These are phyloP conservation scores for Torymus aiolomorphi DNA, from an alignment of 2,888 invertebrate species.

Conservation along the genomic window DNA sequence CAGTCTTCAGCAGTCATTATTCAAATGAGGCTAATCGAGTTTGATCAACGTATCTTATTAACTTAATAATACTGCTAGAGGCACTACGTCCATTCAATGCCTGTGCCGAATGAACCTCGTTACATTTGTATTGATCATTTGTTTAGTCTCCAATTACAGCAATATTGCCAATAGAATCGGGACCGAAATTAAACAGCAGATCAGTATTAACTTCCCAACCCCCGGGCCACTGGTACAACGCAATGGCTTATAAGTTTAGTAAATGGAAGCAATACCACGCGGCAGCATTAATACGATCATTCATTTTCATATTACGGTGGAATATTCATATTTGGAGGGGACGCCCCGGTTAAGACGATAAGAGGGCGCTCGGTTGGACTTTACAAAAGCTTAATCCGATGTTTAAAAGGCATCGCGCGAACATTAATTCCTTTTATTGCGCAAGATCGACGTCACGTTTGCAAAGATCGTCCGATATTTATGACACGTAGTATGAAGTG, in stretches of 20 bases:
- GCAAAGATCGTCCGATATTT: too few species aligned
- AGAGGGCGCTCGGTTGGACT: neutral
- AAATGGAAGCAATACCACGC: constrained; percentile 15
- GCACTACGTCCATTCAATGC: constrained; percentile 5
- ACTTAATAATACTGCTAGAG: constrained; percentile 22
- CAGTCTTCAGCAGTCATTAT: constrained; percentile 13
- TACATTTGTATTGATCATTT: constrained; percentile 32
- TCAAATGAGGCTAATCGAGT: constrained; percentile 24
- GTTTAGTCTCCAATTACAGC: constrained; percentile 37
- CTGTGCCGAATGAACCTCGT: constrained; percentile 15
- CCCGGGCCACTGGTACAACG: neutral
- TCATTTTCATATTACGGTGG: constrained; percentile 12
- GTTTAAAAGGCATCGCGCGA: too few species aligned
- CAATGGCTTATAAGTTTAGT: constrained; percentile 23
- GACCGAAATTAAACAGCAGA: constrained; percentile 29
- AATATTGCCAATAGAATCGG: constrained; percentile 16
- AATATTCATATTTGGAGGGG: constrained; percentile 38
- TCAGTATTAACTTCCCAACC: neutral
- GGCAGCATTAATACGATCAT: constrained; percentile 36
- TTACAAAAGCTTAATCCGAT: too few species aligned
- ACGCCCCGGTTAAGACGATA: constrained; percentile 7
- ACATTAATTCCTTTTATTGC: too few species aligned
- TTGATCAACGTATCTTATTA: constrained; percentile 30
- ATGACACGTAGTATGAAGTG: too few species aligned
- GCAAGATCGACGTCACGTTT: too few species aligned